Percentiles rank a stretch among this genome's conserved stretches.
Evolutionary conservation across 2,888 invertebrate genomes (phyloP).

Genomic region (Kuschelorhynchus macadamiae): DNA sequence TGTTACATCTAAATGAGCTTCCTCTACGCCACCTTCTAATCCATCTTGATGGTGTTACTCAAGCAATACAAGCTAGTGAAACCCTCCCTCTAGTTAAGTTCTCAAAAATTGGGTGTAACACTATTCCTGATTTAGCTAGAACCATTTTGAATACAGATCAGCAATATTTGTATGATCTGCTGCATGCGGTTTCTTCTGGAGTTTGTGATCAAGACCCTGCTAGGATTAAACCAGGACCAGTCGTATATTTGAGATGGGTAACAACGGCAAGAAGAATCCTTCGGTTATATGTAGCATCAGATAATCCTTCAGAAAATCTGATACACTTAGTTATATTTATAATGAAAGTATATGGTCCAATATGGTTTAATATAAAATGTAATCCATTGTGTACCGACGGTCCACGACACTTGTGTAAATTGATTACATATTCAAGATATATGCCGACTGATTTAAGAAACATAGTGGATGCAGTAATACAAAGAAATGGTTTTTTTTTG

Average conservation of each 20-base stretch:
- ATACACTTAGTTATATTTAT: constrained; percentile 10
- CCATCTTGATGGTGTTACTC: constrained; percentile 26
- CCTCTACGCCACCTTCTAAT: constrained; percentile 21
- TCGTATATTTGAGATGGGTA: constrained; percentile 11
- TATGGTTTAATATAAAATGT: constrained; percentile 12
- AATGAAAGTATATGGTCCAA: constrained; percentile 16
- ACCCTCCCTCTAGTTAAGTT: constrained; percentile 12
- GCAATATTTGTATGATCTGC: constrained; percentile 25
- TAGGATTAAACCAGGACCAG: constrained; percentile 7
- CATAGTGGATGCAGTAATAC: constrained; percentile 4
- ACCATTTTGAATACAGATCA: constrained; percentile 22
- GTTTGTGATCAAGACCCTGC: constrained; percentile 13
- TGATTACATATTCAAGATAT: constrained; percentile 18
- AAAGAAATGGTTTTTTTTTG: constrained; percentile 14
- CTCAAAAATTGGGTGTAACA: constrained; percentile 10
- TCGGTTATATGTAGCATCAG: constrained; percentile 15
- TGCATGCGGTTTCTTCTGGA: constrained; percentile 23
- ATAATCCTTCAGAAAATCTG: constrained; percentile 5
- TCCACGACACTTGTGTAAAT: constrained; percentile 7
- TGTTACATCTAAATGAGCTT: constrained; percentile 25
- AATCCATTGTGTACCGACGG: constrained; percentile 19
- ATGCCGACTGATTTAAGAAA: constrained; percentile 4
- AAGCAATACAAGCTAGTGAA: constrained; percentile 14
- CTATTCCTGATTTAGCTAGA: constrained; percentile 21
- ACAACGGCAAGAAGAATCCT: constrained; percentile 9